A percentile compares a stretch with the other conserved stretches of the same genome.
These are phyloP conservation scores for Coremacera marginata DNA, from an alignment of 2,888 invertebrate genomes.

Conservation along the genomic window DNA sequence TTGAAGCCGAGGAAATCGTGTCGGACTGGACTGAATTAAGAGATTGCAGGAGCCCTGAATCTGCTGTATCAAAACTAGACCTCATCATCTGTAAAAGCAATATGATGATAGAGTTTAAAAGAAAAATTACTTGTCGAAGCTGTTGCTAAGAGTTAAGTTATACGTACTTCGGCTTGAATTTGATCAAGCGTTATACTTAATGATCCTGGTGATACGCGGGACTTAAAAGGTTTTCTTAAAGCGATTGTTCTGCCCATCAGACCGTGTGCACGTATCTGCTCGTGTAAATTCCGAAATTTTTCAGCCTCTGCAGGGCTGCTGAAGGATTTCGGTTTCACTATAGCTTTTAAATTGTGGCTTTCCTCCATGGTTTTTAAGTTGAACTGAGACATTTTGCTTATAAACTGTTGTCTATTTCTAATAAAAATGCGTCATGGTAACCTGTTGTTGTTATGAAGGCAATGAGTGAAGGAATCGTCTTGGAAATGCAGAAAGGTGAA, in stretches of 20 bases:
- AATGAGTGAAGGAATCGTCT: not conserved
- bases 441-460: not conserved
- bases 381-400: not conserved
- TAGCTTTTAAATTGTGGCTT: not conserved
- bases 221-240: not conserved
- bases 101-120: not conserved
- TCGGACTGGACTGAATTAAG: too few species aligned
- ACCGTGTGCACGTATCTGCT: conserved; percentile 1
- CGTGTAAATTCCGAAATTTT: conserved; percentile 6
- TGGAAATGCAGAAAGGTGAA: not conserved
- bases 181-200: conserved; percentile 1
- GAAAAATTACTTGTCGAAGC: too few species aligned
- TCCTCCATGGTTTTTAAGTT: not conserved
- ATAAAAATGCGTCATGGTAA: not conserved
- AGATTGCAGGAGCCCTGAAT: too few species aligned
- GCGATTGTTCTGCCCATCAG: not conserved
- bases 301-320: not conserved
- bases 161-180: conserved; percentile 12
- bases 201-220: not conserved
- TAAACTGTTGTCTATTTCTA: not conserved
- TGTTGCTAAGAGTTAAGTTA: not conserved
- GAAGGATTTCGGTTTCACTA: not conserved
- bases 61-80: too few species aligned
- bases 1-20: too few species aligned
- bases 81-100: not conserved